Conservation (phyloP, 2,797 vertebrate species). For the Lindbergichthys nudifrons region DNA sequence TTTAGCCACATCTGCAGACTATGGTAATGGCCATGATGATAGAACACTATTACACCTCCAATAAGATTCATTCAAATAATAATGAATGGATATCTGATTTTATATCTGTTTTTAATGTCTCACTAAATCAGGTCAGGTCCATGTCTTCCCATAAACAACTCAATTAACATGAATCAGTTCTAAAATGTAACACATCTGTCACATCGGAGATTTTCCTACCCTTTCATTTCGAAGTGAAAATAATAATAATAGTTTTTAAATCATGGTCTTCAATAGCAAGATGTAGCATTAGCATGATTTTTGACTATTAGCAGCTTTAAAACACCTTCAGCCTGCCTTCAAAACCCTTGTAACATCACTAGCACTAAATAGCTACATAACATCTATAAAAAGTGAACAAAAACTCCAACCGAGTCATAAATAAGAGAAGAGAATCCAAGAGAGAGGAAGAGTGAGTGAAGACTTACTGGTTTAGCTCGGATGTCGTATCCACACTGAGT, state of each 20-base stretch:
- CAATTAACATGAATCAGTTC: no score
- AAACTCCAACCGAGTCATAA: no score
- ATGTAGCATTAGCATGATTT: no score
- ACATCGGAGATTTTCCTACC: background rate
- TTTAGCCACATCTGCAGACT: no score
- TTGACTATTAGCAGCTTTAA: background rate
- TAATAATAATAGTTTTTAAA: background rate
- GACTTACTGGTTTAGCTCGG: conserved; percentile 92
- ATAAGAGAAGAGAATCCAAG: background rate
- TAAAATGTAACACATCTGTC: background rate
- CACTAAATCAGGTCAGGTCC: no score
- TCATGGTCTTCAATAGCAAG: background rate
- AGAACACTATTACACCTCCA: no score
- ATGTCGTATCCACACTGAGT: conserved; percentile 98
- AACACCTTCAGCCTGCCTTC: background rate
- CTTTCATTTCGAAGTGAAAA: background rate
- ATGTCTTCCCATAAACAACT: no score
- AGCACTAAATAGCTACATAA: background rate
- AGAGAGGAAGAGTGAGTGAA: background rate
- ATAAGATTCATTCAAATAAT: background rate
- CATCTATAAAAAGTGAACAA: background rate
- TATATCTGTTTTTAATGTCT: no score
- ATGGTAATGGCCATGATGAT: no score
- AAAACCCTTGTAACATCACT: background rate
- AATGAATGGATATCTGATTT: background rate